Evolutionary conservation across 2,888 invertebrate species (phyloP), one percentile per base, ranked within the genome.

Genomic region (Drosophila borborema): DNA sequence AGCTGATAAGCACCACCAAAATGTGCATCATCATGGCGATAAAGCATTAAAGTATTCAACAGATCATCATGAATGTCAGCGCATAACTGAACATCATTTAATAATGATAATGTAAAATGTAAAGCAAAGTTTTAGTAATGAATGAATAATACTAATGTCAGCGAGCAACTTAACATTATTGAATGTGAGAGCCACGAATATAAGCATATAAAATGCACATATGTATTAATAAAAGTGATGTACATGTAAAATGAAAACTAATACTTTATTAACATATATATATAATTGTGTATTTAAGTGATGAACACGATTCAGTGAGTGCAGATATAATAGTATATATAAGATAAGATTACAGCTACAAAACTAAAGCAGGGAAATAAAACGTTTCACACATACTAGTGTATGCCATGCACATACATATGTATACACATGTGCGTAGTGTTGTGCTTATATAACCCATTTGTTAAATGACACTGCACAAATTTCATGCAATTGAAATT

Each of bases 381-480:
- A 31, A 6, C 18, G 14, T 18, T 5, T 31, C 28, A 36, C 4
- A 18, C 46, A 48, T 28, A 28, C 48, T 16, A 28, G 28, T 16
- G 16, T 23, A 5, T 48, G 16, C 16, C 23, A 10, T 31, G 12
- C 20, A 49, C 48, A 31, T 28, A 49, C 48, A 31, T 60, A 34
- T 34, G 34, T 9, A 34, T 34, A 9, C 10, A 40, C 38, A 49
- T 51, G 34, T 60, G n/a, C 23, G 10, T 23, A 51, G 31, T 54
- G 48, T 67, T 79, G 67, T 55, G 48, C 65, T 87, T 86, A 87
- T 88, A 80, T 86, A 88, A 86, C 72, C 55, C 51, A 67, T 28
- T 69, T 68, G 51, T 68, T 60, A 59, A 73, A 72, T 86, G 88
- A 86, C 77, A 69, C 48, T 56, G 81, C 88, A 74, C 41, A 76